These are phyloP conservation scores for Mesochorus sp. DNA, from an alignment of 2,888 invertebrate genomes.

Conservation along the genomic window DNA sequence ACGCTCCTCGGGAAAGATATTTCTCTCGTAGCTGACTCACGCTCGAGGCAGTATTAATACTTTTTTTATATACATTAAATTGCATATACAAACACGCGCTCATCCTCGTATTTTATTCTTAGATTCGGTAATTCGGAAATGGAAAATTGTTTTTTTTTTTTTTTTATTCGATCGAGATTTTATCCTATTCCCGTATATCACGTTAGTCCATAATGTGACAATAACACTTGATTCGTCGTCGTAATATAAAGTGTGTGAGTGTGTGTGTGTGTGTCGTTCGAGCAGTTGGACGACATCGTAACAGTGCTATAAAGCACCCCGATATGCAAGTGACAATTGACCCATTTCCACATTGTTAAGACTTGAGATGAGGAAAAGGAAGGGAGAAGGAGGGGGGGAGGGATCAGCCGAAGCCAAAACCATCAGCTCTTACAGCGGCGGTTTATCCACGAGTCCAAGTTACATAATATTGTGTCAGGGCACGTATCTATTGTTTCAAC, in stretches of 20 bases:
- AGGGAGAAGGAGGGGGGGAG: neutral
- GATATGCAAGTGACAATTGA: constrained; percentile 49
- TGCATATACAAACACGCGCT: too few species aligned
- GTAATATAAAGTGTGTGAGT: constrained; percentile 1
- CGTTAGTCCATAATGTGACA: neutral
- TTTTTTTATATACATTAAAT: too few species aligned
- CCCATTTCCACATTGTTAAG: constrained; percentile 42
- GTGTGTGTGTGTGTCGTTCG: neutral
- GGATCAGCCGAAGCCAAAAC: constrained; percentile 32
- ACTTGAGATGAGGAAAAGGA: neutral
- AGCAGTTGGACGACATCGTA: neutral
- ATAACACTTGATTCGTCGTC: constrained; percentile 2
- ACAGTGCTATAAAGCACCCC: constrained; percentile 15
- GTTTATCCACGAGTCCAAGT: constrained; percentile 18
- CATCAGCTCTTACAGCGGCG: neutral
- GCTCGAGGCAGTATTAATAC: too few species aligned
- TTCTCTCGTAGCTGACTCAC: neutral
- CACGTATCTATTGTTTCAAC: neutral
- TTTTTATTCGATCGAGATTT: constrained; percentile 6
- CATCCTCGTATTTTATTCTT: neutral
- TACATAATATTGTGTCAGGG: neutral
- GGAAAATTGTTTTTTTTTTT: neutral
- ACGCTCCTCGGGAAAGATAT: too few species aligned
- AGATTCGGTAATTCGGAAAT: neutral
- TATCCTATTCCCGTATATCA: neutral